These are phyloP conservation scores for Danio choprae DNA, from an alignment of 2,797 vertebrate species.

Conservation along the genomic window DNA sequence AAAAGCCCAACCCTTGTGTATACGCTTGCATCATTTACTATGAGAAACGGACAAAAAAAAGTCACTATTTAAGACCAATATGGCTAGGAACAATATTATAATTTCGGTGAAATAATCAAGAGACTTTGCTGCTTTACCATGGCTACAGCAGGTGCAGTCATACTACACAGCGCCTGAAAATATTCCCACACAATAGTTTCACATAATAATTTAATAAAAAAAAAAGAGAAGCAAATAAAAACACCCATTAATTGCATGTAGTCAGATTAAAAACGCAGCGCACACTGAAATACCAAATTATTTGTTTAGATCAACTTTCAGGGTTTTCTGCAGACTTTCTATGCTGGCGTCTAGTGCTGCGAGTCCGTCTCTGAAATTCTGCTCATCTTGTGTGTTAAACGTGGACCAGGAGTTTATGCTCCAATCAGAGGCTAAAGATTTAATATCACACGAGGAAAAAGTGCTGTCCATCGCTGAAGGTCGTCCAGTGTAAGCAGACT, in stretches of 20 bases:
- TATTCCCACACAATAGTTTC: not conserved
- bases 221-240: slow-evolving; percentile 8
- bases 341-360: slow-evolving; percentile 93
- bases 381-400: slow-evolving; percentile 88
- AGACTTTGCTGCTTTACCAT: too few species aligned
- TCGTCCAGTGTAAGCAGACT: slow-evolving; percentile 25
- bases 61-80: too few species aligned
- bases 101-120: too few species aligned
- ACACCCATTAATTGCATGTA: not conserved
- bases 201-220: slow-evolving; percentile 21
- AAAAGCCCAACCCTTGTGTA: too few species aligned
- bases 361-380: slow-evolving; percentile 87
- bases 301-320: slow-evolving; percentile 79
- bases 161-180: too few species aligned
- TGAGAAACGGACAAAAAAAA: too few species aligned
- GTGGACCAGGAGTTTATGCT: slow-evolving; percentile 84
- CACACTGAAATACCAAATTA: slow-evolving; percentile 60
- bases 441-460: slow-evolving; percentile 73
- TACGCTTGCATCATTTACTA: too few species aligned
- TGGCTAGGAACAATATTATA: too few species aligned
- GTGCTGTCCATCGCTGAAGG: slow-evolving; percentile 61
- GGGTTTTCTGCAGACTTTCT: slow-evolving; percentile 85
- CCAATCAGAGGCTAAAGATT: slow-evolving; percentile 80
- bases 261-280: slow-evolving; percentile 4
- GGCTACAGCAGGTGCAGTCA: too few species aligned